Percentiles rank a stretch among this genome's conserved stretches.
These are phyloP conservation scores for Seira musarum DNA, from an alignment of 2,888 invertebrate genomes.

Conservation along the genomic window DNA sequence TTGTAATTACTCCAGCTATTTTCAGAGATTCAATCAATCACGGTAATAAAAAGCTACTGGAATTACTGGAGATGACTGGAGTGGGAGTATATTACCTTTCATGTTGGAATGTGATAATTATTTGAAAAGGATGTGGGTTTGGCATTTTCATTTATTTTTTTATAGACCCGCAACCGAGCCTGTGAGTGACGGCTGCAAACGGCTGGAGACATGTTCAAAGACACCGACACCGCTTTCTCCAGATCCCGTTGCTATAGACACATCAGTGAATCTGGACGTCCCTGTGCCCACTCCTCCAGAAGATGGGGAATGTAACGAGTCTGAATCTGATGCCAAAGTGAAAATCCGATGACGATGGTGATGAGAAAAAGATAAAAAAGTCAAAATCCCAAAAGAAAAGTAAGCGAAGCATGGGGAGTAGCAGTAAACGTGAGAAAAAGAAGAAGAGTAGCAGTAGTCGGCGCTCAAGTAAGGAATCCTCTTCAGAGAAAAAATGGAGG, in stretches of 20 bases:
- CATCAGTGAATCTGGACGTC: not conserved
- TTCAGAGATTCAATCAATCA: too few species aligned
- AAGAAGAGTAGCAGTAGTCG: not conserved
- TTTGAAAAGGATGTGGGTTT: too few species aligned
- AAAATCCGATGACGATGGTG: not conserved
- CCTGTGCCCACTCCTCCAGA: too few species aligned
- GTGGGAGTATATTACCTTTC: too few species aligned
- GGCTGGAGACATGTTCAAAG: not conserved
- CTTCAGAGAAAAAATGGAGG: too few species aligned
- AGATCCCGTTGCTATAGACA: not conserved
- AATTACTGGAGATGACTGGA: too few species aligned
- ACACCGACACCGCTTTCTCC: not conserved
- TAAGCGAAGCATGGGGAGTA: not conserved
- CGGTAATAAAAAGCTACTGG: too few species aligned
- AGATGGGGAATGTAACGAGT: not conserved
- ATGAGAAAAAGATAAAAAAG: not conserved
- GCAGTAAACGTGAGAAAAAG: conserved; percentile 16
- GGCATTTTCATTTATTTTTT: not conserved
- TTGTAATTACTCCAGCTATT: too few species aligned
- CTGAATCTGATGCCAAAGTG: not conserved
- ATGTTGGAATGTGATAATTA: too few species aligned
- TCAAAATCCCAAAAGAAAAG: not conserved
- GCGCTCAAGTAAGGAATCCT: too few species aligned
- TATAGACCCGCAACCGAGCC: not conserved
- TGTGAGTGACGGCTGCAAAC: not conserved